Evolutionary conservation across 2,888 invertebrate genomes (phyloP), one percentile per base, ranked within the genome.

Genomic region (Aquatica leii): DNA sequence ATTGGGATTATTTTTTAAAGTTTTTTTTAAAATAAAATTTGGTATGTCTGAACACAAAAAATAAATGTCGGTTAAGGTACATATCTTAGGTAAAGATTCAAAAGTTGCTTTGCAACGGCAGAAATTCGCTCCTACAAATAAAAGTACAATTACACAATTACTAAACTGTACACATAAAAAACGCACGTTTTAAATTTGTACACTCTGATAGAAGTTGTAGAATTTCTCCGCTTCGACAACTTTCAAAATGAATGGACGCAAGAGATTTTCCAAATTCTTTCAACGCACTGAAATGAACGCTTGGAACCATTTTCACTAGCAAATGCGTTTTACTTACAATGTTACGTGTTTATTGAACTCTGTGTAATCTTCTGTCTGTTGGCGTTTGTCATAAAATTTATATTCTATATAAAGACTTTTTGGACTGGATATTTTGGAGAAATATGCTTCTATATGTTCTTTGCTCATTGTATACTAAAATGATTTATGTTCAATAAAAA

Each of bases 71-170:
- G 59, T 70, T 59, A 77, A 67, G 41, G 66, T 70, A 49, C 59
- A 61, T 49, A 76, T 43, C 15, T 65, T 65, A 8, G 71, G 65
- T 20, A 76, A 56, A 24, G 72, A 68, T 62, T 67, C 66, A 65
- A 76, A 76, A 12, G 73, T 69, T 46, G 75, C 72, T 67, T 74
- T 76, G 61, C 76, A 76, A 48, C 72, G 69, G 43, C 65, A 69
- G 6, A 76, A 65, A 17, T 57, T 59, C 49, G 75, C 53, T 58
- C 69, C 75, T 76, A 57, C 48, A 73, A 71, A 54, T 34, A n/a
- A 64, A 50, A 48, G 41, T 31, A 58, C 43, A 46, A 49, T 49
- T 24, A 41, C 41, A 48, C 43, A 17, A 18, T 37, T 4, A 49
- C 34, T n/a, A n/a, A 17, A 18, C 24, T n/a, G 37, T 50, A 1